phyloP scores from a whole-genome alignment of 2,888 invertebrate genomes.

The Lithodes maja region DNA sequence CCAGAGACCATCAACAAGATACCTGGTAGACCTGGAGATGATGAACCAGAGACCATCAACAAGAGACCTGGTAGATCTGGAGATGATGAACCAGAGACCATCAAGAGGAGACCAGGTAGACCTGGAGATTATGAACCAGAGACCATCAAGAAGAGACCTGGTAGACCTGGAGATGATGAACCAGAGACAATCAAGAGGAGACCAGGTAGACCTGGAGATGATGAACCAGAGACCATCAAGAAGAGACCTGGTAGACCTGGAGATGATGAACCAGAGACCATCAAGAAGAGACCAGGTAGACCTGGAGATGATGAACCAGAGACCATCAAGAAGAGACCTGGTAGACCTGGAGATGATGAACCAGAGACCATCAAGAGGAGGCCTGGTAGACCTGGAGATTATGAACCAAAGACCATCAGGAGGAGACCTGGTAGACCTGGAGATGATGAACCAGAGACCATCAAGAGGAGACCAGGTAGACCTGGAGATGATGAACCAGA shows the following conservation, averaged over 20 bases:
- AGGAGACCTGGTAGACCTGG: conserved; percentile 32
- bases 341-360: conserved; percentile 9
- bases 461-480: conserved; percentile 27
- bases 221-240: conserved; percentile 16
- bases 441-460: conserved; percentile 29
- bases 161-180: conserved; percentile 3
- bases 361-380: conserved; percentile 35
- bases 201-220: not conserved
- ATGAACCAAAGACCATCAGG: conserved; percentile 26
- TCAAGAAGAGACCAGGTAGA: conserved; percentile 1
- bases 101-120: conserved; percentile 22
- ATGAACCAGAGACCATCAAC: conserved; percentile 20
- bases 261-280: conserved; percentile 16
- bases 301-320: conserved; percentile 34
- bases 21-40: not conserved
- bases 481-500: conserved; percentile 30
- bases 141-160: conserved; percentile 10
- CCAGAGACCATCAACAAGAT: conserved; percentile 19
- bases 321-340: conserved; percentile 19
- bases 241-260: conserved; percentile 5
- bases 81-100: conserved; percentile 12
- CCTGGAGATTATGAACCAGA: not conserved
- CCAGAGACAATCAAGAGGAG: conserved; percentile 30
- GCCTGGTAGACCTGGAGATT: conserved; percentile 15
- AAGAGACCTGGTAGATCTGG: not conserved